Evolutionary conservation across 2,888 invertebrate genomes (phyloP), one percentile per base, ranked within the genome.

Genomic region (Liopterus haemorrhoidalis): DNA sequence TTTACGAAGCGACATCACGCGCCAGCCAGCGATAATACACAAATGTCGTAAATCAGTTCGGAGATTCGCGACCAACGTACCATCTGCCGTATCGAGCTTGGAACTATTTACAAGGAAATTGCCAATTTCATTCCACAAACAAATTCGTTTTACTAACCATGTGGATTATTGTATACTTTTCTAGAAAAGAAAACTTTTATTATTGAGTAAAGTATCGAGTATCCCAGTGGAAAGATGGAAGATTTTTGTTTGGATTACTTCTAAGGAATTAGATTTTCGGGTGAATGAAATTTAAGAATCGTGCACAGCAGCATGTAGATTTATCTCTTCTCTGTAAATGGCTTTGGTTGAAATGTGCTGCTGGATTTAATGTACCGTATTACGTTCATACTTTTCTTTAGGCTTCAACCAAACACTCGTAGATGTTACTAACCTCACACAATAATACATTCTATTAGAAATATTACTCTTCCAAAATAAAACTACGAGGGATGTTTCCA

Each of bases 81-180:
- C 39, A 30, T 38, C 38, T 27, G 27, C 38, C 25, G 39, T 40
- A 40, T 40, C 30, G 39, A 38, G 38, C 38, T 24, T n/a, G 25
- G 38, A 40, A 40, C 39, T 40, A 60, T 60, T 59, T 55, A 57
- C 46, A 53, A 49, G 54, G 53, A 61, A 62, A 62, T 61, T 62
- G 62, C 51, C 60, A 61, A 62, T 62, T 62, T 59, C 60, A 56
- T 58, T 58, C 57, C 54, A 59, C 61, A 61, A 60, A 61, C 60
- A 62, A 60, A 58, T 60, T 62, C 59, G 59, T 57, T 62, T n/a
- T 57, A 56, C 54, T 51, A 51, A 55, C 54, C 55, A 57, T 57
- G 59, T 59, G 59, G 60, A 60, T 40, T 62, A 60, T 57, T 59
- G 57, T 57, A 52, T 54, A 59, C 53, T 54, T 54, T 54, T 15